A percentile compares a stretch with the other conserved stretches of the same genome.
phyloP scores from a whole-genome alignment of 2,888 invertebrate species.

The Spilarctia lutea region DNA sequence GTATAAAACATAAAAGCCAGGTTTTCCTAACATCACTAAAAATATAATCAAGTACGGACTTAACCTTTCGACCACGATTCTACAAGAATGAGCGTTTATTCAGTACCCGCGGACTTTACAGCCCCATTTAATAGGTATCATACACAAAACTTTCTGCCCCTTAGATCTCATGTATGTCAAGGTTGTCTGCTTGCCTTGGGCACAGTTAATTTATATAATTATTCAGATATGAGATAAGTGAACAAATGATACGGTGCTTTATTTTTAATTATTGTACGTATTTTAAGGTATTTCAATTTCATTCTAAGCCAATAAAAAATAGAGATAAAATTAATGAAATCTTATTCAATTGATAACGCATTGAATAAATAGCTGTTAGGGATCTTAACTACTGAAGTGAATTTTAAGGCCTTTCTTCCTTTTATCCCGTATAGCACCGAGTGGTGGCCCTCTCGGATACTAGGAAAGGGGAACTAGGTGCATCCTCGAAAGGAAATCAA shows the following conservation, averaged over 20 bases:
- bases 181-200: slow-evolving; percentile 57
- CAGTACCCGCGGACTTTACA: slow-evolving; percentile 39
- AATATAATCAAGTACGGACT: background rate
- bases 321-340: no score
- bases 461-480: no score
- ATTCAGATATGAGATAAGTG: slow-evolving; percentile 45
- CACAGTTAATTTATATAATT: slow-evolving; percentile 44
- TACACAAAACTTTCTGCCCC: slow-evolving; percentile 52
- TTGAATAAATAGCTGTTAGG: no score
- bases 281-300: background rate
- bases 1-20: background rate
- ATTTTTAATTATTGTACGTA: background rate
- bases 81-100: background rate
- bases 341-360: no score
- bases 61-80: background rate
- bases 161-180: slow-evolving; percentile 52
- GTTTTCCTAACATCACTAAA: background rate
- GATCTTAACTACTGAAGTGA: no score
- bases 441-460: no score
- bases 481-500: no score
- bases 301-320: background rate
- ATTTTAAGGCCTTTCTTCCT: no score
- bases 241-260: slow-evolving; percentile 10
- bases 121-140: slow-evolving; percentile 56
- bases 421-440: no score